phyloP scores from a whole-genome alignment of 1,140 invertebrate species.

The Drosophila biarmipes region DNA sequence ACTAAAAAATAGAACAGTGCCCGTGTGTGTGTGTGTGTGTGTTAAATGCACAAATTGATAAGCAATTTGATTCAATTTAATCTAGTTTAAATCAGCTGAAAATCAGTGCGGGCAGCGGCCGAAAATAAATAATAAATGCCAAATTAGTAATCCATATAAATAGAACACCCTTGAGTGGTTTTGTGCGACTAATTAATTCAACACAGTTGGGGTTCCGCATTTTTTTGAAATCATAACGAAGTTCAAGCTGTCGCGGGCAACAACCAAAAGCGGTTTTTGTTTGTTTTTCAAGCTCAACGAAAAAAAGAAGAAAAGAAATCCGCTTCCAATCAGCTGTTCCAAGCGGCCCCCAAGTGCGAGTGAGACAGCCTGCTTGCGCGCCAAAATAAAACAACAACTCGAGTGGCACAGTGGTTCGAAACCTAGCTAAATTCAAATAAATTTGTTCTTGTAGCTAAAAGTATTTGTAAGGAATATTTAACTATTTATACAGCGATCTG shows the following conservation, averaged over 20 bases:
- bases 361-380: constrained; percentile 55
- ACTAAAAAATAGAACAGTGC: constrained; percentile 31
- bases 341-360: constrained; percentile 32
- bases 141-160: constrained; percentile 35
- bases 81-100: constrained; percentile 6
- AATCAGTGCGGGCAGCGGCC: constrained; percentile 9
- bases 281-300: constrained; percentile 59
- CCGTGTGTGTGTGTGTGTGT: constrained; percentile 13
- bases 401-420: constrained; percentile 45
- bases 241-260: constrained; percentile 11
- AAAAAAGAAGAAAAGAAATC: constrained; percentile 39
- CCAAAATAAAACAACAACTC: constrained; percentile 48
- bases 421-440: constrained; percentile 13
- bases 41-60: constrained; percentile 42
- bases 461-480: not conserved
- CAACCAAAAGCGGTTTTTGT: constrained; percentile 53
- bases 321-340: constrained; percentile 64
- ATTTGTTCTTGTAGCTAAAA: constrained; percentile 4
- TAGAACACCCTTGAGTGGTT: constrained; percentile 34
- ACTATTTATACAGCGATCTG: constrained; percentile 7
- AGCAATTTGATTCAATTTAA: constrained; percentile 38
- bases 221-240: constrained; percentile 49
- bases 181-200: constrained; percentile 59
- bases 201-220: constrained; percentile 59
- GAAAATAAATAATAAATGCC: constrained; percentile 11